Percentiles rank a stretch among this genome's conserved stretches.
These are phyloP conservation scores for Pterophyllum scalare DNA, from an alignment of 2,113 vertebrate genomes.

Conservation along the genomic window DNA sequence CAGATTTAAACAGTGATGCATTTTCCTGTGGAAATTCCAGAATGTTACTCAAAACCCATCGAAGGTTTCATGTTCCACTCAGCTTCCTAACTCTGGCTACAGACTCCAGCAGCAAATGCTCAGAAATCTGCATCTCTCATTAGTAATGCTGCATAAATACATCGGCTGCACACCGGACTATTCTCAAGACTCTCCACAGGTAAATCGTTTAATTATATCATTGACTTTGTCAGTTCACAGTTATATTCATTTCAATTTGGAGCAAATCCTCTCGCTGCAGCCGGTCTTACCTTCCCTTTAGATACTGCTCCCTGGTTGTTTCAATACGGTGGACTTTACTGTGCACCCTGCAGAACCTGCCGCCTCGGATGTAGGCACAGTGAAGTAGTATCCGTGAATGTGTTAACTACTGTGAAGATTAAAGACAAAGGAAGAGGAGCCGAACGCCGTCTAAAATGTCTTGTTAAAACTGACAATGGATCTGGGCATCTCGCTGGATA, in stretches of 20 bases:
- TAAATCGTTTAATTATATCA: not conserved
- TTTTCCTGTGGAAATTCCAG: not conserved
- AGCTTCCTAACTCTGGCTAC: not conserved
- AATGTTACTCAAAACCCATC: not conserved
- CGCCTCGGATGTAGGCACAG: not conserved
- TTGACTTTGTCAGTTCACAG: not conserved
- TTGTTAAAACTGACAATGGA: not conserved
- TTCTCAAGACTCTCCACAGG: not conserved
- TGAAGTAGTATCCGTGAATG: not conserved
- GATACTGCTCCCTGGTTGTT: not conserved
- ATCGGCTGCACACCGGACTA: not conserved
- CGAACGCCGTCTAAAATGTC: not conserved
- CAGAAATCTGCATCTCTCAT: constrained; percentile 4
- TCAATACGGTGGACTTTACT: not conserved
- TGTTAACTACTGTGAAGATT: not conserved
- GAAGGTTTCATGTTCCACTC: not conserved
- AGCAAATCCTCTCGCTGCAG: not conserved
- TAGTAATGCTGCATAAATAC: not conserved
- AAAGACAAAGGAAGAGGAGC: not conserved
- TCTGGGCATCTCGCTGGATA: not conserved
- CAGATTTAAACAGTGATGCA: not conserved
- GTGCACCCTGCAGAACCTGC: not conserved
- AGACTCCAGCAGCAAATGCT: not conserved
- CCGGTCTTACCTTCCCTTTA: not conserved
- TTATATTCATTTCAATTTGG: not conserved